A percentile compares a stretch with the other conserved stretches of the same genome.
Evolutionary conservation across 2,888 invertebrate genomes (phyloP).

Genomic region (Catocala nupta): DNA sequence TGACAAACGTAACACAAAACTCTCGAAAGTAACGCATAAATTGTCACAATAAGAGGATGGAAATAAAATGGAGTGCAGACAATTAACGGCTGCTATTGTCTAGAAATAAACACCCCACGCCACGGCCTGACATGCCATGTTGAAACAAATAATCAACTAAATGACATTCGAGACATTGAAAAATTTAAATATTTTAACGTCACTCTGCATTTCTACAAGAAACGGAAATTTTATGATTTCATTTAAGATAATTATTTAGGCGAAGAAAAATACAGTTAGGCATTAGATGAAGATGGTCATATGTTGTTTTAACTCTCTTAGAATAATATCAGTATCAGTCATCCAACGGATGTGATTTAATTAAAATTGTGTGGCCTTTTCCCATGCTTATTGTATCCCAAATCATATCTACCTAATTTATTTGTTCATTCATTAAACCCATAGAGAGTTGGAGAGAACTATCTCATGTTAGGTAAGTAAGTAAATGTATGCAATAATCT

Average conservation of each 20-base stretch:
- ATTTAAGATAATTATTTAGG: not conserved
- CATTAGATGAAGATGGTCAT: too few species aligned
- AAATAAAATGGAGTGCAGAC: constrained; percentile 62
- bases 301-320: too few species aligned
- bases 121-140: constrained; percentile 45
- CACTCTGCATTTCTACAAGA: not conserved
- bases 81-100: constrained; percentile 67
- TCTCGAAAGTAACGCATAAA: constrained; percentile 44
- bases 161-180: constrained; percentile 35
- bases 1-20: constrained; percentile 51
- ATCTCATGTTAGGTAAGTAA: too few species aligned
- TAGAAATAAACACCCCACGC: constrained; percentile 59
- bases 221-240: not conserved
- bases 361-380: too few species aligned
- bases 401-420: too few species aligned
- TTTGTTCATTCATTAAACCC: too few species aligned
- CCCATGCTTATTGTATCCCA: too few species aligned
- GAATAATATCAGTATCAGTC: too few species aligned
- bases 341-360: too few species aligned
- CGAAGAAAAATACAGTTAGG: too few species aligned
- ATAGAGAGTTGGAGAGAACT: too few species aligned
- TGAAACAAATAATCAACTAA: constrained; percentile 53
- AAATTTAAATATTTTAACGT: constrained; percentile 5
- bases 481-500: too few species aligned
- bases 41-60: constrained; percentile 53